These are phyloP conservation scores for Tretioscincus oriximinensis DNA, from an alignment of 2,113 vertebrate species.

Conservation along the genomic window DNA sequence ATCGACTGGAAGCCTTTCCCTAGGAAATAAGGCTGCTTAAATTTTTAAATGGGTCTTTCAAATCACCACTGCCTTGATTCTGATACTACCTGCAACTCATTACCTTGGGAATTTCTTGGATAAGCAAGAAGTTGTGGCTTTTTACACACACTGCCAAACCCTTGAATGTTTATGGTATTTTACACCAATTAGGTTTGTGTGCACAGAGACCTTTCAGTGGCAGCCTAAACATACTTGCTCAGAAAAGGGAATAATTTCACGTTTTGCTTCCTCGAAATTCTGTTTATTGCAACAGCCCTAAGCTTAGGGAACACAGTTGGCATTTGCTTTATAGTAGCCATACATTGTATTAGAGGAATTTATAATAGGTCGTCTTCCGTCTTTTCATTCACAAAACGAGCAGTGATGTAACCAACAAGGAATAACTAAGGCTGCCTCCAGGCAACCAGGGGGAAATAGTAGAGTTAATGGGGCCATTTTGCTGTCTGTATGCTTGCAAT, in stretches of 20 bases:
- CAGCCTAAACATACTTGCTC: neutral
- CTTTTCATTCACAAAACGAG: neutral
- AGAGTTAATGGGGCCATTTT: too few species aligned
- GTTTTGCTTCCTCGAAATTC: neutral
- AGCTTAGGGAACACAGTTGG: neutral
- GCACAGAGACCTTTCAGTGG: neutral
- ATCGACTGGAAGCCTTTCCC: too few species aligned
- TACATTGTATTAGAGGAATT: too few species aligned
- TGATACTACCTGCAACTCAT: neutral
- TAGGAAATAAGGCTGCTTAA: neutral
- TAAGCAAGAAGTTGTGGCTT: neutral
- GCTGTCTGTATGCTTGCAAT: too few species aligned
- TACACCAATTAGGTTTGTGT: neutral
- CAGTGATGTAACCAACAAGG: accelerated
- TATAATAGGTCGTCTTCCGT: neutral
- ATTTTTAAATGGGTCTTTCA: neutral
- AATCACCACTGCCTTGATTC: neutral
- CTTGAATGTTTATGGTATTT: neutral
- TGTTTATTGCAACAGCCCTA: neutral
- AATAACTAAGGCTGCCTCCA: too few species aligned
- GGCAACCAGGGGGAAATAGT: too few species aligned
- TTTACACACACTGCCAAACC: neutral
- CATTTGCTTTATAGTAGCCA: neutral
- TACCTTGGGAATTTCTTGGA: neutral
- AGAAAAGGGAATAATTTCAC: neutral